Evolutionary conservation across 2,113 vertebrate species (phyloP).

Genomic region (Numida meleagris): DNA sequence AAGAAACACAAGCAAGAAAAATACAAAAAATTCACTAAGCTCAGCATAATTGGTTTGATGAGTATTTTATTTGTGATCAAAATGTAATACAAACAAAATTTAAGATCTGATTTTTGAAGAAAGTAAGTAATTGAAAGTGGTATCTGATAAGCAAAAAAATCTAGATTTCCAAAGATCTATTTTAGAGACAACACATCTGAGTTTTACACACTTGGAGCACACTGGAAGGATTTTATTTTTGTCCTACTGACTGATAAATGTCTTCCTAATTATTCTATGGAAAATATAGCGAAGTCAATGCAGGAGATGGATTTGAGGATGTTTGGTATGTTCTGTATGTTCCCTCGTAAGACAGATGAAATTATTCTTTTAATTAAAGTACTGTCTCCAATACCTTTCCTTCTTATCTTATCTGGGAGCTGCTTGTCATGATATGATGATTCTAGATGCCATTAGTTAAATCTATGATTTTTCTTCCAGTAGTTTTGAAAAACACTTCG

Average conservation of each 20-base stretch:
- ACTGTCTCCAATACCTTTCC: not conserved
- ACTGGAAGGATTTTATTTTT: not conserved
- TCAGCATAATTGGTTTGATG: not conserved
- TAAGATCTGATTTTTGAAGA: not conserved
- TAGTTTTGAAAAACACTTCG: not conserved
- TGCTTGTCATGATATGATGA: not conserved
- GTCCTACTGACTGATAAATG: not conserved
- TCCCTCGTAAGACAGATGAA: not conserved
- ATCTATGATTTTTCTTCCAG: not conserved
- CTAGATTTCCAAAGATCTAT: not conserved
- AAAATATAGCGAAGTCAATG: not conserved
- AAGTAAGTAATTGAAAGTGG: not conserved
- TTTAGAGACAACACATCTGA: not conserved
- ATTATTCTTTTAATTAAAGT: not conserved
- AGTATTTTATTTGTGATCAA: not conserved
- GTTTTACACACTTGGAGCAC: not conserved
- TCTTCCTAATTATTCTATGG: not conserved
- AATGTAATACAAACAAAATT: not conserved
- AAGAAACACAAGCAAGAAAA: not conserved
- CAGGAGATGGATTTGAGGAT: not conserved
- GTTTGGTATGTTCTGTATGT: not conserved
- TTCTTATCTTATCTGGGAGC: not conserved
- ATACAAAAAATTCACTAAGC: not conserved
- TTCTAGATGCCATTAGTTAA: not conserved
- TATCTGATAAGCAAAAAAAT: not conserved